A percentile compares a stretch with the other conserved stretches of the same genome.
phyloP scores from a whole-genome alignment of 2,888 invertebrate species.

The Coelopa pilipes region DNA sequence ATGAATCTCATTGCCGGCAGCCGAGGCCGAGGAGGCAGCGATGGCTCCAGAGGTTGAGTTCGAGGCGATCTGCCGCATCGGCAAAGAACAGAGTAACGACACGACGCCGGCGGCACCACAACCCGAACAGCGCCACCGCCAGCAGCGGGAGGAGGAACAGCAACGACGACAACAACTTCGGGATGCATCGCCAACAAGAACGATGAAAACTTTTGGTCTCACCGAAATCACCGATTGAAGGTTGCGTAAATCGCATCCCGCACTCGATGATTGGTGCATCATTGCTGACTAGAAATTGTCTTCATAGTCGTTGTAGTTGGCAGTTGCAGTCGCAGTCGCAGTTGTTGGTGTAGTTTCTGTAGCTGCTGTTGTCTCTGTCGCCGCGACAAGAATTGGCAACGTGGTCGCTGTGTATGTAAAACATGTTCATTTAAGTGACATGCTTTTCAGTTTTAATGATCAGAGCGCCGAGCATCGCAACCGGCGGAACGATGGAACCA shows the following conservation, averaged over 20 bases:
- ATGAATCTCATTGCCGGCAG: too few species aligned
- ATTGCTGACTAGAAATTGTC: neutral
- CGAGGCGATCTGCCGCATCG: constrained; percentile 18
- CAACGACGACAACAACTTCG: constrained; percentile 8
- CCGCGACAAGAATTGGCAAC: too few species aligned
- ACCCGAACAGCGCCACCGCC: neutral
- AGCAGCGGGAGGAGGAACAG: constrained; percentile 8
- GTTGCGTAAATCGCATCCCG: too few species aligned
- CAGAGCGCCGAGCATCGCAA: neutral
- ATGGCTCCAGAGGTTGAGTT: constrained; percentile 33
- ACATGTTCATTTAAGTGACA: constrained; percentile 50
- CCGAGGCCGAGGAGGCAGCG: too few species aligned
- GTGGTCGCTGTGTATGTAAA: constrained; percentile 38
- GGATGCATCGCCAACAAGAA: constrained; percentile 14
- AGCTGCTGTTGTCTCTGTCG: constrained; percentile 38
- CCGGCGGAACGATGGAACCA: too few species aligned
- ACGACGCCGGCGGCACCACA: too few species aligned
- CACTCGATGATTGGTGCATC: neutral
- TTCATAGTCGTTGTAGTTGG: too few species aligned
- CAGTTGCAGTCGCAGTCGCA: too few species aligned
- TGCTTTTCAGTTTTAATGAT: constrained; percentile 41
- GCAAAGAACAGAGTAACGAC: constrained; percentile 3
- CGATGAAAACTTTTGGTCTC: constrained; percentile 24
- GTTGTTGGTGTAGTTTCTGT: too few species aligned
- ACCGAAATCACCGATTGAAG: constrained; percentile 6